Percentiles rank a stretch among this genome's conserved stretches.
phyloP scores from a whole-genome alignment of 2,888 invertebrate genomes.

The Drepana falcataria region DNA sequence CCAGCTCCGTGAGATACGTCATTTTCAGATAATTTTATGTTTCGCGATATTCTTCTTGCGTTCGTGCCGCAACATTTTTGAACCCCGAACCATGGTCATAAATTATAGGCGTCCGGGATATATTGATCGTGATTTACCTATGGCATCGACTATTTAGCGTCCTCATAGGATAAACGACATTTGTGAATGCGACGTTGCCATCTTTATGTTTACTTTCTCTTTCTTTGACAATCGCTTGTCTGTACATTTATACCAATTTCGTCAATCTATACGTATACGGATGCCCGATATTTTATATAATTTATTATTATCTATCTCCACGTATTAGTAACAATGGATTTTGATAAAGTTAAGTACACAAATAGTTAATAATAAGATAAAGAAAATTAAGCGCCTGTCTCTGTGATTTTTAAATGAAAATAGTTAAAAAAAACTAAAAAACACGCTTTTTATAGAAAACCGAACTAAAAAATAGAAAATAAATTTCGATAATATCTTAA shows the following conservation, averaged over 20 bases:
- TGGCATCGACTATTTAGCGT: slow-evolving; percentile 2
- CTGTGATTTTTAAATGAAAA: too few species aligned
- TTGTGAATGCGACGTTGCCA: slow-evolving; percentile 3
- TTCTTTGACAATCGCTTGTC: not conserved
- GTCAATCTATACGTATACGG: too few species aligned
- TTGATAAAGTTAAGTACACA: too few species aligned
- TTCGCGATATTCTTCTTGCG: not conserved
- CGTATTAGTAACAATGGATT: too few species aligned
- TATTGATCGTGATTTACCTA: slow-evolving; percentile 3
- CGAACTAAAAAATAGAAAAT: too few species aligned
- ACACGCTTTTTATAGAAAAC: too few species aligned
- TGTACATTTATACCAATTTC: too few species aligned
- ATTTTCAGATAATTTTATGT: not conserved
- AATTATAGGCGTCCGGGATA: slow-evolving; percentile 2
- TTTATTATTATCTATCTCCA: too few species aligned
- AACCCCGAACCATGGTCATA: slow-evolving; percentile 2
- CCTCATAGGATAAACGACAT: slow-evolving; percentile 1
- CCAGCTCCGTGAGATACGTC: not conserved
- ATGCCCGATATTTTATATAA: not conserved
- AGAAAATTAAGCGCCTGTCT: too few species aligned
- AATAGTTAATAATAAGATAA: too few species aligned
- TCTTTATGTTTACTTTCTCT: slow-evolving; percentile 1
- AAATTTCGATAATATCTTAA: too few species aligned
- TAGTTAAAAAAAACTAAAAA: too few species aligned
- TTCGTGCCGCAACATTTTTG: slow-evolving; percentile 1